Evolutionary conservation across 2,797 vertebrate species (phyloP).

Genomic region (Otus scops): DNA sequence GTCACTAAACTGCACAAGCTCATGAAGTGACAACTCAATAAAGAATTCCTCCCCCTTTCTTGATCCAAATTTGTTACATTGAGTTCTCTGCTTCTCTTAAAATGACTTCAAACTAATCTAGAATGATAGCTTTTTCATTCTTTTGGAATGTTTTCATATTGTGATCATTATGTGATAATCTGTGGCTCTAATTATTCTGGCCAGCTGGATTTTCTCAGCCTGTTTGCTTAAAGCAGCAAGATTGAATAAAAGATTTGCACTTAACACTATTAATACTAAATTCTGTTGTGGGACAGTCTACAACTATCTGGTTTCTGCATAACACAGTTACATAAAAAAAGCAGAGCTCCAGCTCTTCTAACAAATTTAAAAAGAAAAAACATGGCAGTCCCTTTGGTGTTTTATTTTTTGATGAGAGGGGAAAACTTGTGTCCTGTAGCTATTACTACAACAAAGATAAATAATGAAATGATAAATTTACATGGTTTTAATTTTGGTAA

Average conservation of each 20-base stretch:
- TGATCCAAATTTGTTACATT: background rate
- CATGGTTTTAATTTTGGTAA: background rate
- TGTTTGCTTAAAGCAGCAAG: constrained; percentile 23
- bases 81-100: constrained; percentile 56
- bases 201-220: constrained; percentile 56
- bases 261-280: background rate
- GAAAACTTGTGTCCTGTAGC: background rate
- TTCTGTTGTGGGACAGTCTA: background rate
- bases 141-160: constrained; percentile 59
- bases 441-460: background rate
- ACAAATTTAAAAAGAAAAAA: background rate
- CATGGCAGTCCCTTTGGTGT: background rate
- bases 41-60: background rate
- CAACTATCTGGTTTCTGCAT: background rate
- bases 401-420: background rate
- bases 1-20: background rate
- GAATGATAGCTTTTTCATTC: constrained; percentile 49
- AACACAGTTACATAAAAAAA: background rate
- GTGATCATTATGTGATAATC: constrained; percentile 52
- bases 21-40: background rate
- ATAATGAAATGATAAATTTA: background rate
- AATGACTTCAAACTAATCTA: constrained; percentile 42
- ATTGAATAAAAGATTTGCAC: constrained; percentile 1
- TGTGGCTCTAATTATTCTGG: constrained; percentile 49
- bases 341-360: background rate